phyloP scores from a whole-genome alignment of 2,797 vertebrate genomes.

The Calcarius lapponicus region DNA sequence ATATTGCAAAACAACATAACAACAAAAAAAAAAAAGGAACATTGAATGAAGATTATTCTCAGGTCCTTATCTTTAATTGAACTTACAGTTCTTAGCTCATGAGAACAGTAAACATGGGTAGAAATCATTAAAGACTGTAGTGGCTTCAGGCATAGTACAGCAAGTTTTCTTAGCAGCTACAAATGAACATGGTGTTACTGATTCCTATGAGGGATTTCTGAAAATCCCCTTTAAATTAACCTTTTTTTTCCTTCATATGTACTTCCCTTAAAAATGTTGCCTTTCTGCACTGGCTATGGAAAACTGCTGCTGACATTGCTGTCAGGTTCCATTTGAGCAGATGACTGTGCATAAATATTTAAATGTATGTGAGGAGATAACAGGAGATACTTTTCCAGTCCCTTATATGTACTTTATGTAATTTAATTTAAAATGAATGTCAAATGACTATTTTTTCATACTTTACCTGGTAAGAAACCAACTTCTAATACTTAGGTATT shows the following conservation, averaged over 20 bases:
- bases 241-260: background rate
- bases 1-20: background rate
- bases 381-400: background rate
- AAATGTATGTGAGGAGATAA: background rate
- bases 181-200: background rate
- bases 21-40: background rate
- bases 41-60: background rate
- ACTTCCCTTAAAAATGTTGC: background rate
- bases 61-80: background rate
- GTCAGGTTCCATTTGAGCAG: background rate
- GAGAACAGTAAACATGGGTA: background rate
- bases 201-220: background rate
- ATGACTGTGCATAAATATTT: background rate
- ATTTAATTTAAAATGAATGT: slow-evolving; percentile 27
- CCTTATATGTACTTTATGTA: background rate
- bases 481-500: background rate
- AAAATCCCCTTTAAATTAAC: background rate
- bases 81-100: background rate
- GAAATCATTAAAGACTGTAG: background rate
- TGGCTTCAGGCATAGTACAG: background rate
- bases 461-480: background rate
- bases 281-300: background rate
- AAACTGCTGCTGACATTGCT: background rate
- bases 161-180: background rate
- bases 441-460: background rate